Evolutionary conservation across 1,140 invertebrate genomes (phyloP), one percentile per base, ranked within the genome.

Genomic region (Aporrectodea caliginosa): DNA sequence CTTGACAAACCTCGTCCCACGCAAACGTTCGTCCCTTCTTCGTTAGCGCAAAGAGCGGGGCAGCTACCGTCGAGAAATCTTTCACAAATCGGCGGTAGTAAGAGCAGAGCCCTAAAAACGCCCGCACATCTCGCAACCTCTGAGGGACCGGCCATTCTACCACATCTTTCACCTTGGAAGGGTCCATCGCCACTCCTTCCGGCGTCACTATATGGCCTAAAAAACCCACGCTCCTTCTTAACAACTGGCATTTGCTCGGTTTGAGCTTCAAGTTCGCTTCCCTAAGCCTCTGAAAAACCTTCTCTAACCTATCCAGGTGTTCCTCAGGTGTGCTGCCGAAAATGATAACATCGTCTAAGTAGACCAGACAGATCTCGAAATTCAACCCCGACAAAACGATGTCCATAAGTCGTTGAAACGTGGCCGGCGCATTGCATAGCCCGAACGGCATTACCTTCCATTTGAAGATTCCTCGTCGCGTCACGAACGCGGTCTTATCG

Each of bases 301-400:
- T 14, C 34, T 75, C 16, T 22, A 83, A 58, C 34, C 78, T 35
- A 22, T 58, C 72, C 22, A 82, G n/a, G 0, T 82, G 34, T 29
- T 80, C 33, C 2, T 81, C 70, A 73, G 83, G 81, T 2, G 74
- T 75, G 33, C 69, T 69, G 1, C 35, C 32, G 77, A 79, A 82
- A 0, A 83, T 43, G 69, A 84, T 78, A 27, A 84, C 75, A 77
- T 85, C 83, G 75, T 84, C 82, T 0, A 85, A 35, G 76, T 84
- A 84, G 1, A 82, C 76, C 6, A 84, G 16, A n/a, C n/a, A n/a
- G n/a, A n/a, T n/a, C n/a, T n/a, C n/a, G n/a, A n/a, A n/a, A n/a
- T n/a, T n/a, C n/a, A 69, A 78, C 29, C 75, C 82, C 31, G 12
- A 16, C 34, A 85, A 79, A 1, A 87, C 77, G 31, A 75, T 79